These are phyloP conservation scores for Plodia interpunctella DNA, from an alignment of 1,140 invertebrate genomes.

Conservation along the genomic window DNA sequence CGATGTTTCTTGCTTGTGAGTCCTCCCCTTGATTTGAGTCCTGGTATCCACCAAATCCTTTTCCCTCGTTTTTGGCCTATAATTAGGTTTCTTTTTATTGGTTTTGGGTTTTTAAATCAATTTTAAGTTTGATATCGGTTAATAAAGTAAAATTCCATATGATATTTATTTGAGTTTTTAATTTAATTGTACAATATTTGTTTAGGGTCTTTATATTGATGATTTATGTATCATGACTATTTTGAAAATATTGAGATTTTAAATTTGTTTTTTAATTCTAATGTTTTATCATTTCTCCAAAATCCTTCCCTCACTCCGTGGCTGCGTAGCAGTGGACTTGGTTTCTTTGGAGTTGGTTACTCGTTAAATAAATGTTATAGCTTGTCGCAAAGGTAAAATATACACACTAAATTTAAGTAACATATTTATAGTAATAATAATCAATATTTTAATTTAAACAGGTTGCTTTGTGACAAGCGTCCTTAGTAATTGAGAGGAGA, in stretches of 20 bases:
- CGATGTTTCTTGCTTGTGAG: constrained; percentile 74
- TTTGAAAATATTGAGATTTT: too few relatives aligned
- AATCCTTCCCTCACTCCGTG: constrained; percentile 27
- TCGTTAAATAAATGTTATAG: constrained; percentile 49
- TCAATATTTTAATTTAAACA: constrained; percentile 36
- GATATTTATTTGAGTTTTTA: background rate
- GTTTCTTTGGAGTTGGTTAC: constrained; percentile 74
- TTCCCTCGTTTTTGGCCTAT: background rate
- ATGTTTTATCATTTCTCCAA: constrained; percentile 5
- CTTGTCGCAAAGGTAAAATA: constrained; percentile 71
- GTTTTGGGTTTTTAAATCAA: background rate
- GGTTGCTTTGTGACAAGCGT: constrained; percentile 65
- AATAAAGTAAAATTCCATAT: too few relatives aligned
- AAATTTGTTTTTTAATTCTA: background rate
- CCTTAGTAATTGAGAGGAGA: constrained; percentile 31
- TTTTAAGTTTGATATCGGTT: too few relatives aligned
- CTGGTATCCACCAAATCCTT: constrained; percentile 29
- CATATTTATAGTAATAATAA: constrained; percentile 29
- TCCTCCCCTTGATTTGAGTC: constrained; percentile 57
- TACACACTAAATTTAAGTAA: constrained; percentile 39
- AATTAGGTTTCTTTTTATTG: background rate
- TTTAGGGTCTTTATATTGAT: background rate
- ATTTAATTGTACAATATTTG: background rate
- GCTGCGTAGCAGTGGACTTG: constrained; percentile 74
- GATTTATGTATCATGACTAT: background rate